Base-by-base conservation (phyloP, 2,113 vertebrate genomes). In the Accipiter cooperii region DNA sequence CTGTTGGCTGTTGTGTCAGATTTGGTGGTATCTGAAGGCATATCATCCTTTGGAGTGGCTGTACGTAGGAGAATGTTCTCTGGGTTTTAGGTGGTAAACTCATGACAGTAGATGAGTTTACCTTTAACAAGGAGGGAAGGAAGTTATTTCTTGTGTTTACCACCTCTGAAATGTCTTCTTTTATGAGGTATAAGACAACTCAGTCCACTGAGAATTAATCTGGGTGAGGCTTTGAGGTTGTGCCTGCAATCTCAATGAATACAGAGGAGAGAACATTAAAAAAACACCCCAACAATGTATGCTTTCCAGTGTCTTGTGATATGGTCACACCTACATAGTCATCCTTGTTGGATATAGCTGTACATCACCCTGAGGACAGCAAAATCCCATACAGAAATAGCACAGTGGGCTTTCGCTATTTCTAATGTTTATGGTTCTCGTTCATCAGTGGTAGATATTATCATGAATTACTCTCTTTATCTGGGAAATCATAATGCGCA, bases 31-130 rank as follows among this genome's bases (percentile, higher is more conserved):
- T 57, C 60, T 84, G 29, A 58, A 79, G 58, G 58, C 20, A 52
- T 33, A 1, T 47, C 6, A 2, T 73, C 26, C 65, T 84, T 58
- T 29, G 46, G 16, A 38, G 31, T 66, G 42, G 25, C 63, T 33
- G 4, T 57, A 10, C 0, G 0, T 7, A 12, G 57, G 46, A 64
- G 40, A 58, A 34, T 5, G 8, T 31, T 24, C 33, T 51, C 28
- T 25, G 18, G n/a, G 19, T 44, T 83, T 79, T 79, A 47, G 26
- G 6, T 68, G 17, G 33, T 61, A n/a, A 70, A 69, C 26, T 60
- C 44, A 40, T 4, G 12, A 21, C 15, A 52, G 28, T 24, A 42
- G 18, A 13, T 60, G 49, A 65, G 33, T 42, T 77, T 75, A 33
- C 9, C 36, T 68, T 49, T 42, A 49, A 8, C 44, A 34, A 84